These are phyloP conservation scores for Proteles cristata DNA, from an alignment of 2,113 vertebrate genomes.

Conservation along the genomic window DNA sequence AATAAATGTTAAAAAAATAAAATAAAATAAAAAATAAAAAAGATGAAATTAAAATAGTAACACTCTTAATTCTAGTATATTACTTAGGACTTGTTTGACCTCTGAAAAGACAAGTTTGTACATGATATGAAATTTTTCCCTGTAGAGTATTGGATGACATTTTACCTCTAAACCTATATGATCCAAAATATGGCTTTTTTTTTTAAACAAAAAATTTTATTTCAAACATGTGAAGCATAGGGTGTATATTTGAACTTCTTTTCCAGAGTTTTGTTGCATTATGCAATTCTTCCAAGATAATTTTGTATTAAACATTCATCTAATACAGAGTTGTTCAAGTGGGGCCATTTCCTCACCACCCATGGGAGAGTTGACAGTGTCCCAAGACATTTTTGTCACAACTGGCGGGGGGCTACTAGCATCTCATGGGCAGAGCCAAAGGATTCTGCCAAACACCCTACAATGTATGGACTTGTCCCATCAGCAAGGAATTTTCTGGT, in stretches of 20 bases:
- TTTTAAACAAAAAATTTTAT: not conserved
- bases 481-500: too few species aligned
- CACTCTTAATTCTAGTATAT: too few species aligned
- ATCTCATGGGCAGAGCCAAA: not conserved
- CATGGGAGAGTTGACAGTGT: too few species aligned
- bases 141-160: not conserved
- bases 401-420: too few species aligned
- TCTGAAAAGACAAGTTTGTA: not conserved
- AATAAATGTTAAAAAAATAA: too few species aligned
- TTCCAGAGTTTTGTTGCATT: not conserved
- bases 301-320: not conserved
- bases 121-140: not conserved
- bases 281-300: not conserved
- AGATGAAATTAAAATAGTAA: too few species aligned
- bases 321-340: not conserved
- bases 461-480: not conserved
- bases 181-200: not conserved
- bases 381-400: not conserved
- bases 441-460: too few species aligned
- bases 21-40: too few species aligned
- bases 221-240: not conserved
- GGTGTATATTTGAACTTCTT: not conserved
- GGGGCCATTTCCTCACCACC: not conserved
- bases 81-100: not conserved
- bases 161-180: not conserved